Evolutionary conservation across 1,140 invertebrate genomes (phyloP), one percentile per base, ranked within the genome.

Genomic region (Hermetia illucens): DNA sequence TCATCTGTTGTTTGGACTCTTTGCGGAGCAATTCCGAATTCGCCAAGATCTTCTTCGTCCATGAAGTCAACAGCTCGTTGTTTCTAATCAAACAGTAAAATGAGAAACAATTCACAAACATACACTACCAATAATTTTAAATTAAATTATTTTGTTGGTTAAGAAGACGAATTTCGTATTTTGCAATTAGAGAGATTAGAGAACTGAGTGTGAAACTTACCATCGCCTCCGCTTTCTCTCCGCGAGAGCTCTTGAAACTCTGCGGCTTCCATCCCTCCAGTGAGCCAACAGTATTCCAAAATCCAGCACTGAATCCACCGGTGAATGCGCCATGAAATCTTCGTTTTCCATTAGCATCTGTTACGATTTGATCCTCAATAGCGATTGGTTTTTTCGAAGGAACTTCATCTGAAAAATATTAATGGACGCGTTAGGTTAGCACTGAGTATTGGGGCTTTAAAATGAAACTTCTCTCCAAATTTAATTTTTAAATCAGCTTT

Each of bases 311-410:
- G 56, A 98, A 99, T 3, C 95, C 96, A 2, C 96, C 95, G 5
- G 94, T 99, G 58, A 99, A 99, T 0, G 95, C 95, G 24, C 96
- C 96, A 68, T 99, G 96, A 63, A 99, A 99, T 48, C 96, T 63
- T 19, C 89, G 66, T 47, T 87, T 69, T 2, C 93, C 94, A 62
- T 89, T 75, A 34, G 79, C 79, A 64, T 98, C 95, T 34, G 76
- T 80, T 0, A 84, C 93, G 50, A 83, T 77, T 62, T 96, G 87
- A 51, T 97, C 90, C 62, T 89, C 80, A 33, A 92, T 64, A n/a
- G 71, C 64, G 18, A 80, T 70, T 9, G 87, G 81, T 46, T 82
- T 85, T 53, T 90, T 92, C 30, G 74, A 68, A 3, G 82, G 77
- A 29, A 86, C 59, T 42, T 74, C 72, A 62, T 88, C 84, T 87